Base-by-base conservation (phyloP, 2,888 invertebrate genomes). In the Caenorhabditis sp. region DNA sequence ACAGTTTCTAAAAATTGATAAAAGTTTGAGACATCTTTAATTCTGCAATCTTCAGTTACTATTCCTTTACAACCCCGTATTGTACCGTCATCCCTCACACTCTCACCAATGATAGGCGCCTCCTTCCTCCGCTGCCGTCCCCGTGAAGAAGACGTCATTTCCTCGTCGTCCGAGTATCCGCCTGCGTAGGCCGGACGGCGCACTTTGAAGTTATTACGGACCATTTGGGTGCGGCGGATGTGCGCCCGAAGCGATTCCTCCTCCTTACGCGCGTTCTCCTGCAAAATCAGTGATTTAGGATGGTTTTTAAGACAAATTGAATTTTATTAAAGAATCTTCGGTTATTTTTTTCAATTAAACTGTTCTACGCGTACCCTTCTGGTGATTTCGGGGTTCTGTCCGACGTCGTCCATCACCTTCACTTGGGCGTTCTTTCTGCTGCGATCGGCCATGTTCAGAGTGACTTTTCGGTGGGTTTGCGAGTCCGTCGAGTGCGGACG, bases 401-500 rank as follows among this genome's bases (percentile, higher is more conserved):
- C 95, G 39, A 95, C 95, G 90, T 95, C 95, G 1, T 96, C 95
- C 83, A 99, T 91, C 65, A 99, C 95, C 91, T 97, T 96, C 87
- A 99, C 97, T 56, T 95, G 95, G 0, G 94, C 93, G 0, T 95
- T 94, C 90, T 96, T 96, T 56, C 94, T 93, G 45, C 95, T 94
- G 59, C 96, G 92, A 90, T 99, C 98, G 0, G 98, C 98, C 83
- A 98, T 91, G 0, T 96, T 97, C 90, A 98, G 92, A 0, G 98
- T 99, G 94, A 83, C 80, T 92, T 99, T 99, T 83, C 96, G 93
- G 90, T 99, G 98, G 0, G 99, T 99, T 91, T 97, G 96, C 22
- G 97, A 97, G 89, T 99, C 98, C 0, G 98, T 99, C 0, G 98
- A 98, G 90, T 97, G 96, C 0, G 99, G 99, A 45, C 98, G 92